Conservation (phyloP, 2,888 invertebrate species). For the Brachylomia viminalis region DNA sequence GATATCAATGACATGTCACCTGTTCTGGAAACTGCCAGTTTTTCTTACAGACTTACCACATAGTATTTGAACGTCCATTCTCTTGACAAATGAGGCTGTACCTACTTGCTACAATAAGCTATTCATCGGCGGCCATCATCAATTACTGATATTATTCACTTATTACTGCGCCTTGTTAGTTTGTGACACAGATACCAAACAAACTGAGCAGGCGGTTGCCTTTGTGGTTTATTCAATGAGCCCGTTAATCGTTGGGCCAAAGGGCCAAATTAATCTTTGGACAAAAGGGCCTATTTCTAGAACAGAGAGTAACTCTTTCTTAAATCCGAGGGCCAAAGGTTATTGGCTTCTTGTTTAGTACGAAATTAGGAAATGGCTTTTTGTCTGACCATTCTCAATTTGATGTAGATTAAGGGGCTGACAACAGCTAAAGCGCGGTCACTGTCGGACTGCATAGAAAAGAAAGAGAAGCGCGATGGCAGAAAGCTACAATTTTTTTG, state of each 20-base stretch:
- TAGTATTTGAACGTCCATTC: conserved; percentile 2
- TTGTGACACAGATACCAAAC: conserved; percentile 33
- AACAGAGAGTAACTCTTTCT: too few relatives aligned
- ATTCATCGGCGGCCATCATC: conserved; percentile 42
- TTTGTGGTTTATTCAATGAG: conserved; percentile 12
- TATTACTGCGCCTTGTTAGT: conserved; percentile 20
- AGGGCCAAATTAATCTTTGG: neutral
- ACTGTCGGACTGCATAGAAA: too few relatives aligned
- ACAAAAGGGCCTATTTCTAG: neutral
- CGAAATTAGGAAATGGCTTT: neutral
- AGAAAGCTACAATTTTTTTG: too few relatives aligned
- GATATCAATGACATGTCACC: conserved; percentile 7
- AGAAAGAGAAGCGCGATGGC: too few relatives aligned
- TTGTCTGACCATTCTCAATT: neutral
- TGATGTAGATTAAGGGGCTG: too few relatives aligned
- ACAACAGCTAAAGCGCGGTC: too few relatives aligned
- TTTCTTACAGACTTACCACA: neutral
- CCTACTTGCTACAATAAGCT: conserved; percentile 17
- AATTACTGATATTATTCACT: conserved; percentile 54
- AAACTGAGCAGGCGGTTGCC: conserved; percentile 1
- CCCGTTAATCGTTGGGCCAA: conserved; percentile 13
- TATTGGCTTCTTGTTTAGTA: neutral
- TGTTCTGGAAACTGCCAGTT: neutral
- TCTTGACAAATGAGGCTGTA: conserved; percentile 29
- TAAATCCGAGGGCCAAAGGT: neutral